phyloP scores from a whole-genome alignment of 92 coral and sea anemone species.

The Actinostola sp. region DNA sequence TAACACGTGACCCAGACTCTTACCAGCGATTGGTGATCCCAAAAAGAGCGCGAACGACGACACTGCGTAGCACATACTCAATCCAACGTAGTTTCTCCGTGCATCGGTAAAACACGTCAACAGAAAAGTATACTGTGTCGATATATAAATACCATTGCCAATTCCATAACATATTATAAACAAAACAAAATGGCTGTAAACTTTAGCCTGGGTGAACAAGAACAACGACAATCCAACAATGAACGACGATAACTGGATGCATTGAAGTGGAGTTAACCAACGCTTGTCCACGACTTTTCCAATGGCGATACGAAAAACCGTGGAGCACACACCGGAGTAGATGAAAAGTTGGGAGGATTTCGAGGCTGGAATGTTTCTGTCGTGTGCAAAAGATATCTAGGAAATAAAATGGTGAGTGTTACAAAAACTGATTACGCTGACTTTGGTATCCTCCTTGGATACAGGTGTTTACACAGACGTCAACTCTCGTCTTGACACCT shows the following conservation, averaged over 20 bases:
- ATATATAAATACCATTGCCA: constrained; percentile 16
- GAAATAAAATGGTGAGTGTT: background rate
- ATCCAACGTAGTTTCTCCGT: background rate
- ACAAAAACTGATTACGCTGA: background rate
- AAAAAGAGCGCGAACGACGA: background rate
- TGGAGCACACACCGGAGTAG: constrained; percentile 9
- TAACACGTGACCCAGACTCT: too few relatives aligned
- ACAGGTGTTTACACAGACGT: too few relatives aligned
- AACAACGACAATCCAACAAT: constrained; percentile 14
- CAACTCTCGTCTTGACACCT: too few relatives aligned
- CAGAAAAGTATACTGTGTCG: constrained; percentile 8
- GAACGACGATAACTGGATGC: constrained; percentile 1
- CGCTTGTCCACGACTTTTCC: constrained; percentile 18
- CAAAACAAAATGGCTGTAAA: constrained; percentile 8
- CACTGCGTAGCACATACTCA: constrained; percentile 8
- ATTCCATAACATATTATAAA: constrained; percentile 18
- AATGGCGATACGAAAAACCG: background rate
- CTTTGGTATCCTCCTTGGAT: background rate
- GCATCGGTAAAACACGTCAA: constrained; percentile 7
- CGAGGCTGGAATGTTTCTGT: constrained; percentile 18
- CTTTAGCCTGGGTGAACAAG: constrained; percentile 3
- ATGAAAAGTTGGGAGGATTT: constrained; percentile 23
- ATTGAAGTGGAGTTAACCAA: constrained; percentile 27
- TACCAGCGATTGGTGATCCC: constrained; percentile 13
- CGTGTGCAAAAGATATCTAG: constrained; percentile 27